Base-by-base conservation (phyloP, 2,888 invertebrate genomes). In the Xanthostigma xanthostigma region DNA sequence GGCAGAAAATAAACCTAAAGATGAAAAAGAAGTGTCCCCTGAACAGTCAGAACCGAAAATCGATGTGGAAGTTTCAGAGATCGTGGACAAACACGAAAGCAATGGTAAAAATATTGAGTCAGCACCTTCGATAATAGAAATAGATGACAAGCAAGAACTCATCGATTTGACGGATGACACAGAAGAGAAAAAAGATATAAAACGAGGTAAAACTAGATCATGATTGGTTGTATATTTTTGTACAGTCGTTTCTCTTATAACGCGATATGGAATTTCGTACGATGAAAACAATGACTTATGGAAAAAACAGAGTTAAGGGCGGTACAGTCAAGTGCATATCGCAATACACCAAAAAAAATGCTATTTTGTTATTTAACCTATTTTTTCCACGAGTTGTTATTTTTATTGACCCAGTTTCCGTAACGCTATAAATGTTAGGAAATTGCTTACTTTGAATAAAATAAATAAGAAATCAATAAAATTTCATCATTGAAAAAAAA, bases 121-220 rank as follows among this genome's bases (percentile, higher is more conserved):
- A n/a, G 36, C 12, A 10, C 12, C 39, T 13, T 13, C 62, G 46
- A 62, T 64, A 42, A 64, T 66, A 40, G 63, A 66, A 54, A 66
- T 64, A 10, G 65, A 64, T 46, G 68, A 69, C 55, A 62, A 67
- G 48, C 54, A 68, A 52, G 78, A 77, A 55, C 67, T 77, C 62
- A 76, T 78, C 41, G 77, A 77, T 61, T 63, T 78, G 55, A 76
- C 77, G 0, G 75, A 73, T 4, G 76, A 76, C 14, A 66, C 71
- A 0, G 75, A 75, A 60, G 66, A 70, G 10, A 72, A 68, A 64
- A 67, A 57, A 39, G 60, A 63, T 38, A 58, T 56, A 4, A 60
- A 58, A 58, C 54, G 60, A 56, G 62, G 65, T 62, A 53, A 53
- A 14, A 27, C 8, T 8, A 13, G 8, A 12, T 42, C 8, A 1